phyloP scores from a whole-genome alignment of 2,797 vertebrate genomes.

The Alectoris magna region DNA sequence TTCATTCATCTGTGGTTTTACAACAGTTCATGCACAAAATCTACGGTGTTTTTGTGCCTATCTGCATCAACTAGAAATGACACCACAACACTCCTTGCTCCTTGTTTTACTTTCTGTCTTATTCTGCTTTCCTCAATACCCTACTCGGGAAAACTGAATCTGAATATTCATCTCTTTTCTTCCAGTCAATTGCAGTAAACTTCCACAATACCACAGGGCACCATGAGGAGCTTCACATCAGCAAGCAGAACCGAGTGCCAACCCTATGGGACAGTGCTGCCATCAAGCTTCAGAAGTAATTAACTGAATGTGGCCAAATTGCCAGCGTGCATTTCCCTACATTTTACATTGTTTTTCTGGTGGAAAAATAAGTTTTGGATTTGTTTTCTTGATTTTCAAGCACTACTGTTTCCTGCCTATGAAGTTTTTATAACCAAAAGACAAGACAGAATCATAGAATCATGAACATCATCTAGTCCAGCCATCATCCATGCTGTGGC shows the following conservation, averaged over 20 bases:
- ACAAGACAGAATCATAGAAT: background rate
- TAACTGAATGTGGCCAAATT: background rate
- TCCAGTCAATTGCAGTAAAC: background rate
- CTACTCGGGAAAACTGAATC: background rate
- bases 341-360: background rate
- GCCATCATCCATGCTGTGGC: no score
- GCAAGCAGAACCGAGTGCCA: fast-evolving
- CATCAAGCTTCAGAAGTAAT: background rate
- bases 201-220: background rate
- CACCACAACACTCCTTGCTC: background rate
- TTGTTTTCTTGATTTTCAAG: background rate
- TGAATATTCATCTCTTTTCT: background rate
- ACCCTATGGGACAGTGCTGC: background rate
- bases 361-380: background rate
- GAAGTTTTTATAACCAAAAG: background rate
- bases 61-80: background rate
- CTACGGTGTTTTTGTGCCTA: fast-evolving
- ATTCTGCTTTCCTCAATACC: background rate
- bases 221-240: fast-evolving
- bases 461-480: no score
- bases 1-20: background rate
- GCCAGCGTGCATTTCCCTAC: background rate
- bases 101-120: background rate
- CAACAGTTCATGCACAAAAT: background rate
- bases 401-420: background rate